Evolutionary conservation across 2,113 vertebrate genomes (phyloP).

Genomic region (Jacana jacana): DNA sequence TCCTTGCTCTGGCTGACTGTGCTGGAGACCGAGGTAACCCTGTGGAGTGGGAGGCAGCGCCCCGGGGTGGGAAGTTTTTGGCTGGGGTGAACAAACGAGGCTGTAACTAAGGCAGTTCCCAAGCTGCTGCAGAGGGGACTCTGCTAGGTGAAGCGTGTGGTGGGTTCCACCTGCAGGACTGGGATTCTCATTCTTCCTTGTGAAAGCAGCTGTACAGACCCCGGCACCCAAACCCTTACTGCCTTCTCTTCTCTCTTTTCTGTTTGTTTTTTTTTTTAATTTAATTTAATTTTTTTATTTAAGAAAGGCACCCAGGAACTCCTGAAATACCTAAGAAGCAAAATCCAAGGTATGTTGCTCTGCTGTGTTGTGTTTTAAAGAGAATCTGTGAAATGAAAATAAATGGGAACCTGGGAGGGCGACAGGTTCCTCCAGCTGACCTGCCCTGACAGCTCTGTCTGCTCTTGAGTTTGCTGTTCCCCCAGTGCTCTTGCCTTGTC

Average conservation of each 20-base stretch:
- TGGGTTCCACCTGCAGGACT: background rate
- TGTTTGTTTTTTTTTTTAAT: conserved; percentile 7
- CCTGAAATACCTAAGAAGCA: conserved; percentile 89
- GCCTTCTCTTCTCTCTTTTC: background rate
- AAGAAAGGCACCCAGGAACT: conserved; percentile 96
- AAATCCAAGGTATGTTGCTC: conserved; percentile 85
- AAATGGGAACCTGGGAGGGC: background rate
- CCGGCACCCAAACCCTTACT: background rate
- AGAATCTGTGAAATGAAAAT: background rate
- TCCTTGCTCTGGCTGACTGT: background rate
- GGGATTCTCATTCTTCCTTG: background rate
- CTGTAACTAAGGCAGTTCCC: background rate
- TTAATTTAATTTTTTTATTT: too few species aligned
- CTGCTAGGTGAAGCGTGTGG: background rate
- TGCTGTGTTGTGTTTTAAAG: background rate
- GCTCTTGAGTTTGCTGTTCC: background rate
- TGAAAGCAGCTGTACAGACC: background rate
- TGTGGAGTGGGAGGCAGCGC: background rate
- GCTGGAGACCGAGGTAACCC: background rate
- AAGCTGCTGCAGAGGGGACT: background rate
- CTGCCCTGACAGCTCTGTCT: too few species aligned
- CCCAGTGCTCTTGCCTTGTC: background rate
- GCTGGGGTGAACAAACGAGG: background rate
- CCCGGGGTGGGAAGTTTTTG: background rate
- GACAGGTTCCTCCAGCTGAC: background rate